Percentiles rank a stretch among this genome's conserved stretches.
These are phyloP conservation scores for Acanthis flammea DNA, from an alignment of 2,797 vertebrate genomes.

Conservation along the genomic window DNA sequence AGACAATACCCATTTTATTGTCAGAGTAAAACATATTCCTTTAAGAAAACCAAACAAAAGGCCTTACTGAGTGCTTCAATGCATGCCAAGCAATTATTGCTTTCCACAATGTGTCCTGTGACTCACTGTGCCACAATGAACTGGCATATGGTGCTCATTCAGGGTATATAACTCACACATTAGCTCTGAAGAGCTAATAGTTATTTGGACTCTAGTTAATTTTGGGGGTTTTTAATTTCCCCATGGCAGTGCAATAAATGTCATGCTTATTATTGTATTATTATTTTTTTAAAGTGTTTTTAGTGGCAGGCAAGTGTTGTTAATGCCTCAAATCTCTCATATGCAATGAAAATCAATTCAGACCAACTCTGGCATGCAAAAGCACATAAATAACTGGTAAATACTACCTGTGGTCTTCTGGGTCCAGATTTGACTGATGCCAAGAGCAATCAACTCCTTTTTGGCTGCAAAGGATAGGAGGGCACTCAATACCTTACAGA, in stretches of 20 bases:
- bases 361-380: constrained; percentile 37
- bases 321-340: background rate
- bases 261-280: constrained; percentile 36
- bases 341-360: constrained; percentile 20
- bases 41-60: constrained; percentile 32
- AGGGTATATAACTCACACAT: constrained; percentile 30
- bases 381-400: constrained; percentile 48
- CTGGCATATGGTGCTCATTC: constrained; percentile 31
- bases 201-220: constrained; percentile 18
- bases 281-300: background rate
- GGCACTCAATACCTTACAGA: constrained; percentile 49
- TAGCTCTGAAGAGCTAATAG: constrained; percentile 12
- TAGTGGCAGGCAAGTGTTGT: constrained; percentile 30
- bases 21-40: constrained; percentile 11
- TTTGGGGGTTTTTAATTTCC: background rate
- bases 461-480: constrained; percentile 59
- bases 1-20: background rate
- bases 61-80: background rate
- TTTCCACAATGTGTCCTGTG: constrained; percentile 6
- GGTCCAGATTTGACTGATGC: constrained; percentile 57
- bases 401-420: constrained; percentile 62
- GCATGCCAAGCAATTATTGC: constrained; percentile 28
- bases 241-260: background rate
- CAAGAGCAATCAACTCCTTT: constrained; percentile 65
- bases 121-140: constrained; percentile 41